Percentiles rank a stretch among this genome's conserved stretches.
phyloP scores from a whole-genome alignment of 1,140 invertebrate species.

The Neodiprion lecontei region DNA sequence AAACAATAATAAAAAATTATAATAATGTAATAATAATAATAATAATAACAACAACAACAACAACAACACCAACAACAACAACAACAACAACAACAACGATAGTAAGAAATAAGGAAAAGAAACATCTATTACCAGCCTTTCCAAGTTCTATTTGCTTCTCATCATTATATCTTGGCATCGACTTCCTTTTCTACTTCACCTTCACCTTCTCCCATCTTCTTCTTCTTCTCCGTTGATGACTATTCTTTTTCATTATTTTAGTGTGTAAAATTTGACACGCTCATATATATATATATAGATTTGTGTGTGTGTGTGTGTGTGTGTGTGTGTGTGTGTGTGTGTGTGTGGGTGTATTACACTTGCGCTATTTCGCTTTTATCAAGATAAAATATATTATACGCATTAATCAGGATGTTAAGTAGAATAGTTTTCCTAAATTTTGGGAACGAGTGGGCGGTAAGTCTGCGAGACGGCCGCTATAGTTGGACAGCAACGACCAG shows the following conservation, averaged over 20 bases:
- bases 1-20: no score
- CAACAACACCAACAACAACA: no score
- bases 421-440: no score
- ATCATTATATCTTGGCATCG: constrained; percentile 15
- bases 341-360: no score
- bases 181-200: not conserved
- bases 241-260: constrained; percentile 8
- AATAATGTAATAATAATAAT: no score
- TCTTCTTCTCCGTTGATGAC: not conserved
- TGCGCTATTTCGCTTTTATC: no score
- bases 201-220: not conserved
- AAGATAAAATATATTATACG: no score
- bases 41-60: no score
- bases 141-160: constrained; percentile 10
- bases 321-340: not conserved
- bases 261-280: constrained; percentile 6
- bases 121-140: constrained; percentile 13
- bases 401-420: no score
- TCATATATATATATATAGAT: not conserved
- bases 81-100: no score
- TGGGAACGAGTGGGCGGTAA: not conserved
- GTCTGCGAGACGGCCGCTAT: constrained; percentile 55
- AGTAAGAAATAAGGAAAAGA: no score
- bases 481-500: constrained; percentile 61
- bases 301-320: constrained; percentile 8